These are phyloP conservation scores for Cyanistes caeruleus DNA, from an alignment of 2,113 vertebrate species.

Conservation along the genomic window DNA sequence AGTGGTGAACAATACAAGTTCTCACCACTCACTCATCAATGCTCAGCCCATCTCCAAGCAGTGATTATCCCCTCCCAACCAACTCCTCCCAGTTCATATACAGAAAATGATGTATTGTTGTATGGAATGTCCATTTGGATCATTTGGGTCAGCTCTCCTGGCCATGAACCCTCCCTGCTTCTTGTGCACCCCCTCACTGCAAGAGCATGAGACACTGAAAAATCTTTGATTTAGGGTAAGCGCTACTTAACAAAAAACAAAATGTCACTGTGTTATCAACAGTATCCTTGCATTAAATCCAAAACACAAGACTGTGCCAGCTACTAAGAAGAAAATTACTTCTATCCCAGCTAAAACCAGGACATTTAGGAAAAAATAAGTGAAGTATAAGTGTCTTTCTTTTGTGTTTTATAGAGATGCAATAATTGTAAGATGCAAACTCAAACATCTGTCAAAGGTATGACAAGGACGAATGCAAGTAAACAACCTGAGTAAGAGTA, in stretches of 20 bases:
- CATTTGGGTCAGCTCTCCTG: background rate
- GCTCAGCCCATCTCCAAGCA: background rate
- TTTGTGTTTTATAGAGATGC: background rate
- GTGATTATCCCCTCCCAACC: background rate
- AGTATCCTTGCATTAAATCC: background rate
- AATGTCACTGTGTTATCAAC: background rate
- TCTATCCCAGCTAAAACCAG: background rate
- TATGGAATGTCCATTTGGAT: background rate
- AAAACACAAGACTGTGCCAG: background rate
- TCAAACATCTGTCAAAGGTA: background rate
- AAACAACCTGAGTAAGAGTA: conserved; percentile 2
- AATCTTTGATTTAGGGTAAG: background rate
- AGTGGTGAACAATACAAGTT: background rate
- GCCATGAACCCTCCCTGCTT: background rate
- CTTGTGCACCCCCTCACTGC: background rate
- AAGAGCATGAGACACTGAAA: background rate
- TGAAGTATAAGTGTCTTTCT: background rate
- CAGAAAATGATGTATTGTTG: background rate
- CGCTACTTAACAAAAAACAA: background rate
- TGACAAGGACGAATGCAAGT: background rate
- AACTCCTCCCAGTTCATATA: background rate
- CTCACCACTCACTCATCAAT: background rate
- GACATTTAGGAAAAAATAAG: background rate
- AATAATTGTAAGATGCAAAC: background rate
- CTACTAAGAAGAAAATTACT: background rate